Conservation (phyloP, 2,797 vertebrate species). For the Gobio occitaniae region DNA sequence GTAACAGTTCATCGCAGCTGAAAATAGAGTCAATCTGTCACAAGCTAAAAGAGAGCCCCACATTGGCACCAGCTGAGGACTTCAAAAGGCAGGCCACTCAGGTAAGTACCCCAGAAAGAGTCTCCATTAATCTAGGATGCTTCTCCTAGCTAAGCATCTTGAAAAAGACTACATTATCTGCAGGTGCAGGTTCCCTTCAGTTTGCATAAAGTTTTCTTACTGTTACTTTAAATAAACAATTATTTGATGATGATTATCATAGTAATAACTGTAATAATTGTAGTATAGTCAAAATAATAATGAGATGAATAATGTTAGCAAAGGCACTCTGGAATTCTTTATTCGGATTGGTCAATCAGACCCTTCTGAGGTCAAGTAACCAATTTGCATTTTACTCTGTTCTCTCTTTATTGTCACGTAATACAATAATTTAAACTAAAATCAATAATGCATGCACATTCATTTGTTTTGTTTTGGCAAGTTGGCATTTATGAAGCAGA, state of each 20-base stretch:
- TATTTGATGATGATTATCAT: neutral
- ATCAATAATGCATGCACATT: neutral
- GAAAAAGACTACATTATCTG: conserved; percentile 28
- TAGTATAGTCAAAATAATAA: neutral
- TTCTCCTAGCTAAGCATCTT: conserved; percentile 12
- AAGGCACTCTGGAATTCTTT: neutral
- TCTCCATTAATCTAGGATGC: conserved; percentile 36
- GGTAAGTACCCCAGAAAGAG: conserved; percentile 42
- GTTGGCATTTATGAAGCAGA: no score
- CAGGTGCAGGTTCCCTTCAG: neutral
- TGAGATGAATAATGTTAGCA: neutral
- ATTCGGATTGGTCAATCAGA: neutral
- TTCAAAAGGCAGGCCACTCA: conserved; percentile 50
- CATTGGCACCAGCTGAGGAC: conserved; percentile 37
- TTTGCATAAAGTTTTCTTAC: neutral
- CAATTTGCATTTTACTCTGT: neutral
- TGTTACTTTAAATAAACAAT: neutral
- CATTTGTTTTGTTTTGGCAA: neutral
- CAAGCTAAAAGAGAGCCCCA: conserved; percentile 30
- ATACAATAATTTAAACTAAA: neutral
- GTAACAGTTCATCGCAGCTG: conserved; percentile 6
- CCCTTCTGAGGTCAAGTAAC: neutral
- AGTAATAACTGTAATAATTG: neutral
- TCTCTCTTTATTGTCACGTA: neutral
- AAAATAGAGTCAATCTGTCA: conserved; percentile 51